Evolutionary conservation across 1,140 invertebrate genomes (phyloP).

Genomic region (Zaprionus capensis): DNA sequence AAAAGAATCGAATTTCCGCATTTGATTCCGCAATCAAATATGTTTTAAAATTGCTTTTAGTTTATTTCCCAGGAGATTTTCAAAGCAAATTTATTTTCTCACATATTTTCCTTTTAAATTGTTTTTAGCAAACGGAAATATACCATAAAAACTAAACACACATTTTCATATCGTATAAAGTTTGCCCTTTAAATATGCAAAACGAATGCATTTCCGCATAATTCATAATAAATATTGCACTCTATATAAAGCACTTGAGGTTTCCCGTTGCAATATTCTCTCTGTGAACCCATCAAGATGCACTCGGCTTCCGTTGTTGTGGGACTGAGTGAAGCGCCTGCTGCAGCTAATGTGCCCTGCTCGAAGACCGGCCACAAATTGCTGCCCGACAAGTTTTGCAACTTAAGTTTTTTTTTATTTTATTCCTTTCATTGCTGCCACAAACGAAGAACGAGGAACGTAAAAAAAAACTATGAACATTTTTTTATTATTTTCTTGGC

Average conservation of each 20-base stretch:
- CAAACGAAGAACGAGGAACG: neutral
- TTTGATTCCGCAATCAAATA: too few relatives aligned
- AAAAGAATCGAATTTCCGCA: neutral
- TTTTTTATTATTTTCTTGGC: slow-evolving; percentile 11
- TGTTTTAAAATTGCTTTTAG: too few relatives aligned
- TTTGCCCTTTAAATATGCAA: neutral
- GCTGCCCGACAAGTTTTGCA: slow-evolving; percentile 49
- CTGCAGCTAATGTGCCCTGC: slow-evolving; percentile 14
- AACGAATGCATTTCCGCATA: neutral
- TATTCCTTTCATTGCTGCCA: neutral
- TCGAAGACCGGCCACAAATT: slow-evolving; percentile 22
- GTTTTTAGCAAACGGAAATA: neutral
- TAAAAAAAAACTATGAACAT: neutral
- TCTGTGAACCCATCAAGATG: neutral
- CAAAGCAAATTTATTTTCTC: neutral
- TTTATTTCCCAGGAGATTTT: neutral
- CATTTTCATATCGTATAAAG: neutral
- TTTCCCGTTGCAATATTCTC: neutral
- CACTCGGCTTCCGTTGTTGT: neutral
- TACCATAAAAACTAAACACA: neutral
- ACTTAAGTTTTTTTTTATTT: slow-evolving; percentile 39
- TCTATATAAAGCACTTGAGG: neutral
- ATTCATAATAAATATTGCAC: neutral
- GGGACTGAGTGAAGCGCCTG: neutral
- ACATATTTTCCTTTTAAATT: neutral